Base-by-base conservation (phyloP, 1,140 invertebrate genomes). In the Cyphomyrmex costatus region DNA sequence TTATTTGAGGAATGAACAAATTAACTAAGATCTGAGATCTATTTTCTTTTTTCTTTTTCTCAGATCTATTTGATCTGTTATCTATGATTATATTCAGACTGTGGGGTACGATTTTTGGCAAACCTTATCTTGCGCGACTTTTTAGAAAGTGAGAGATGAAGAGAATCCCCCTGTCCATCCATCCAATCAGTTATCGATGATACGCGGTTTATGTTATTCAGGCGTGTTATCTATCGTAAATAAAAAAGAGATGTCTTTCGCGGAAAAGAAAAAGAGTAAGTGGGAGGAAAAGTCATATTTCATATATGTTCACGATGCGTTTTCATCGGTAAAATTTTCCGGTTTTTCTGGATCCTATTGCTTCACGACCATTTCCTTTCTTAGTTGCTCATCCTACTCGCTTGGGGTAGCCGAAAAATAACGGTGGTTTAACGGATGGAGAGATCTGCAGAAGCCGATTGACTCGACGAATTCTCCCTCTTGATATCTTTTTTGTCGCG, bases 261-360 rank as follows among this genome's bases (percentile, higher is more conserved):
- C 10, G 36, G n/a, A 33, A 30, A 1, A 30, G 19, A 33, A n/a
- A 21, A 21, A 5, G 19, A 5, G 0, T 12, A 56, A 30, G 53
- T 33, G 16, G 58, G 53, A 27, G 49, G 10, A 24, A 36, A 36
- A 73, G 74, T 77, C 65, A 77, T 88, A 87, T 88, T 88, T 88
- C 76, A 77, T 33, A 77, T 33, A 70, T 80, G 46, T 51, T 66
- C 42, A 12, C 27, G 30, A 56, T 24, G 12, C 56, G 80, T 85
- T 85, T 88, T 88, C 73, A 56, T 21, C 19, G 5, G 4, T 33
- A 42, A 71, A 88, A 84, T 24, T 78, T 71, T n/a, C 65, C 36
- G 46, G 46, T 8, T 53, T 42, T 66, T 53, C 65, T 42, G 51
- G 27, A 68, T 30, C 36, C 36, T 51, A 14, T 49, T 16, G 71